These are phyloP conservation scores for Pholis gunnellus DNA, from an alignment of 2,113 vertebrate genomes.

Conservation along the genomic window DNA sequence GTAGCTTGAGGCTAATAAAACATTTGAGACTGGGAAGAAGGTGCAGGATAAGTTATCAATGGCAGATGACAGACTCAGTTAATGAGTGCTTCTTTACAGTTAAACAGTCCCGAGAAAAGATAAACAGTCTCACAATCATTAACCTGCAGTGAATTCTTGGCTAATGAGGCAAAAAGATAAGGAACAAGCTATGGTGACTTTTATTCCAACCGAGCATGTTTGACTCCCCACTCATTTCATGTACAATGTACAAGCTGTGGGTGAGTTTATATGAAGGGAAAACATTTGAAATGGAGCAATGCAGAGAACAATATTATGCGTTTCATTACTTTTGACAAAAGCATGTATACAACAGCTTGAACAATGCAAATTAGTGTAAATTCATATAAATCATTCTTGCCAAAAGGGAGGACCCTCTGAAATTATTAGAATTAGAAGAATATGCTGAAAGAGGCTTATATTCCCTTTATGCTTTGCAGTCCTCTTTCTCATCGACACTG, in stretches of 20 bases:
- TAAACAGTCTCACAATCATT: background rate
- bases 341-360: background rate
- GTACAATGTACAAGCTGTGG: conserved; percentile 39
- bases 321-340: conserved; percentile 29
- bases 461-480: conserved; percentile 9
- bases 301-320: conserved; percentile 12
- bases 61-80: background rate
- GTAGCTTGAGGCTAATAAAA: background rate
- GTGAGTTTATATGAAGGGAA: conserved; percentile 17
- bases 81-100: background rate
- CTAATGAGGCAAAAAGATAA: conserved; percentile 3
- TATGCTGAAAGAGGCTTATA: background rate
- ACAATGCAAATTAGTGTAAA: conserved; percentile 4
- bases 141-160: conserved; percentile 1
- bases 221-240: conserved; percentile 21
- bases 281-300: conserved; percentile 24
- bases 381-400: conserved; percentile 14
- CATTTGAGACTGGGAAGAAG: background rate
- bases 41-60: background rate
- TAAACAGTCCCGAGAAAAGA: background rate
- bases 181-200: background rate
- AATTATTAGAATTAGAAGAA: conserved; percentile 2
- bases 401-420: background rate
- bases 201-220: background rate
- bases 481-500: background rate